Percentiles rank a stretch among this genome's conserved stretches.
Evolutionary conservation across 2,797 vertebrate genomes (phyloP).

Genomic region (Sebastes kiyomatsui): DNA sequence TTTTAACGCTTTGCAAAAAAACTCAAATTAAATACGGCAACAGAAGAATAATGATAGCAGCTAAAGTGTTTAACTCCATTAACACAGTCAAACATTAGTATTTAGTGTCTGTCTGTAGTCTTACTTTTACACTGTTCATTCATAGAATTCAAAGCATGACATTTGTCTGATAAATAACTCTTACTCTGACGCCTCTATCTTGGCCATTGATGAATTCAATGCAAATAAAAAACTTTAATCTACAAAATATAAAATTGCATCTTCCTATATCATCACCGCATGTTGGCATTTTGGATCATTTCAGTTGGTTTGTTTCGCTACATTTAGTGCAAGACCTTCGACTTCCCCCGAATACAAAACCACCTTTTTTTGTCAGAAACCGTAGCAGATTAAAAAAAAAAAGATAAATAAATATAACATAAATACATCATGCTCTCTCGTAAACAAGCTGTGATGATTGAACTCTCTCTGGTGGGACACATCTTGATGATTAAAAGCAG

Average conservation of each 20-base stretch:
- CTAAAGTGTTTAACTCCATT: constrained; percentile 70
- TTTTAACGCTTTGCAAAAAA: constrained; percentile 66
- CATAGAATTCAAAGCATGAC: constrained; percentile 48
- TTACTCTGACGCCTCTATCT: constrained; percentile 53
- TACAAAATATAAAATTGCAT: constrained; percentile 78
- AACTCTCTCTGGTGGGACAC: constrained; percentile 39
- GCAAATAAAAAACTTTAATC: constrained; percentile 63
- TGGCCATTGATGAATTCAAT: constrained; percentile 58
- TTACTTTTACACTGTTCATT: constrained; percentile 44
- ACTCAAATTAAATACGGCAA: constrained; percentile 69
- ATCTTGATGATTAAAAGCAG: constrained; percentile 41
- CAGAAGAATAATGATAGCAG: constrained; percentile 71
- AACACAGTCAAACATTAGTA: constrained; percentile 75
- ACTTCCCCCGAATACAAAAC: constrained; percentile 56
- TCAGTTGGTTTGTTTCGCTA: constrained; percentile 65
- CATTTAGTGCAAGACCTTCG: constrained; percentile 75
- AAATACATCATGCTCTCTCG: constrained; percentile 68
- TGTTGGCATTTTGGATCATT: constrained; percentile 68
- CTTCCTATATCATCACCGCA: constrained; percentile 65
- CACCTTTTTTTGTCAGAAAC: constrained; percentile 42
- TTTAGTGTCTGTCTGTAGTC: constrained; percentile 59
- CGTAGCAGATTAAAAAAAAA: constrained; percentile 54
- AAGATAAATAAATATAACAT: constrained; percentile 75
- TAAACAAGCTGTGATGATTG: constrained; percentile 60
- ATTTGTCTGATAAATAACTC: constrained; percentile 61